Evolutionary conservation across 2,797 vertebrate genomes (phyloP), one percentile per base, ranked within the genome.

Genomic region (Girardinus metallicus): DNA sequence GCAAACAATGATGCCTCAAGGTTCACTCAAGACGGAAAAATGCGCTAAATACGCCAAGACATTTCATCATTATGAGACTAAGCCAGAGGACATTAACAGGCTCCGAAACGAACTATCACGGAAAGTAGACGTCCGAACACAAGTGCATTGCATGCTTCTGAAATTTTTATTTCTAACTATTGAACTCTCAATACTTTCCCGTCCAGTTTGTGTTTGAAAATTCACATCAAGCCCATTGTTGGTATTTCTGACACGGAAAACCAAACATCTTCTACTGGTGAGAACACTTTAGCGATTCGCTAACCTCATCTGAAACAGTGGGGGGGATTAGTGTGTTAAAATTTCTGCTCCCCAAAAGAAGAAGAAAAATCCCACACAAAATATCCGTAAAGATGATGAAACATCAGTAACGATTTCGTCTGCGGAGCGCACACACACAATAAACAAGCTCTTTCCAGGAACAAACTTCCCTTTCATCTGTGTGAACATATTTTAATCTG

Each of bases 391-490:
- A 21, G 64, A 68, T 68, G 64, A 68, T 41, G 64, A 23, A 68
- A 68, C 23, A 68, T 39, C 36, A 41, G 64, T 41, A 68, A 68
- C 10, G 16, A 64, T 36, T 64, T 64, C 34, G 18, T 64, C 8
- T 68, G 21, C 1, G 21, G 1, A 41, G 6, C 55, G 36, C 46
- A 64, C 34, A 34, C 31, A 34, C 31, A 34, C 36, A 68, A 68
- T 21, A 68, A 41, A 68, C 64, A 68, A 53, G 34, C 36, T 39
- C 36, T 26, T 68, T 41, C 39, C 64, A 41, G 64, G 64, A 68
- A 68, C 64, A 41, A 68, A 41, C 64, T 68, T 68, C 64, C 39
- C 36, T 68, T 68, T 68, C 34, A 68, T 68, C 64, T 68, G 64
- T 26, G 36, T 66, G 36, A 68, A 41, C 62, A 68, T 4, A 23